Base-by-base conservation (phyloP, 1,140 invertebrate genomes). In the Drosophila murphyi region DNA sequence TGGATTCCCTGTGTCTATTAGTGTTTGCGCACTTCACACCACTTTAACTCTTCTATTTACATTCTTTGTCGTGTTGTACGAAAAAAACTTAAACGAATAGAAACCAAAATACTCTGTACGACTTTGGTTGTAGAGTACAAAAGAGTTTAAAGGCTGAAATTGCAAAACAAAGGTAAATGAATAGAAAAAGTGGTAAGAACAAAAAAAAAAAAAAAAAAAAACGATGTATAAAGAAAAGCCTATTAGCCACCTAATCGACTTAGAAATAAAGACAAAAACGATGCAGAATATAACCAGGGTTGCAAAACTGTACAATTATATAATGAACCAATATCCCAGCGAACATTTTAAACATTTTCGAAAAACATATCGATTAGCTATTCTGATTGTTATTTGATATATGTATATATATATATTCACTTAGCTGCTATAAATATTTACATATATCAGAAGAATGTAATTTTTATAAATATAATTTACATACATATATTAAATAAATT, bases 201-300 rank as follows among this genome's bases (percentile, higher is more conserved):
- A 68, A 28, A 57, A 52, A 12, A 4, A 50, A 28, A 56, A 48
- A 3, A 20, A 43, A 47, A 41, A 5, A 35, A 45, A 28, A 20
- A 56, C 28, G 10, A 41, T 31, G 29, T 29, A 7, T 50, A 41
- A 47, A 43, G 41, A 37, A 67, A 76, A 76, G 56, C 63, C 52
- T 62, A 63, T 77, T 77, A 74, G 47, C 12, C 29, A 20, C n/a
- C 52, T 77, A 77, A 77, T 77, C 67, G 63, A 59, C 71, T 77
- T 77, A 77, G 12, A 57, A 8, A 60, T 3, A 31, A 52, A 68
- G 35, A 45, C 2, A 51, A 55, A 45, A 43, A 35, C 41, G 34
- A 51, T 55, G 39, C 51, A 71, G 10, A 47, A 60, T 28, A 10
- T n/a, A 5, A 5, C 31, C 55, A 57, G 55, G 55, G 39, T 3